Evolutionary conservation across 2,797 vertebrate species (phyloP), one percentile per base, ranked within the genome.

Genomic region (Triplophysa yarkandensis): DNA sequence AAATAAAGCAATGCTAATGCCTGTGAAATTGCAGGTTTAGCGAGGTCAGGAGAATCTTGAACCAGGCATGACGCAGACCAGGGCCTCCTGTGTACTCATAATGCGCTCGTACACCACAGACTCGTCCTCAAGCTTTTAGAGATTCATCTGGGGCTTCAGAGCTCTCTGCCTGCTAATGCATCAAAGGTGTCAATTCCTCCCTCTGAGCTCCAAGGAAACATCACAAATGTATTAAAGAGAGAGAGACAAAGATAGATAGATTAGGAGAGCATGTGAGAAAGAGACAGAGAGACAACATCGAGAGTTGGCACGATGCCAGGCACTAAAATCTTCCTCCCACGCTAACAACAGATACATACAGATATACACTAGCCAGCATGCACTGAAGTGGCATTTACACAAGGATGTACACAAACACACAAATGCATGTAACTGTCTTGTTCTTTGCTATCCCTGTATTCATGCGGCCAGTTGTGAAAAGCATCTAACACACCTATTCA

Each of bases 121-220:
- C 43, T 54, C 60, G 39, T 77, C 34, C 25, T 54, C 36, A 60
- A 68, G 77, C 50, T 74, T 77, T 79, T 79, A 83, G 64, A 63
- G 46, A 71, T 65, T 72, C 77, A 71, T 69, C 60, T 54, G 71
- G 81, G 77, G 57, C 58, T 70, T 61, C 54, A 55, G 48, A 71
- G 64, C 66, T 52, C 16, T 64, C 62, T 54, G 39, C 32, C 43
- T 69, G 66, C 76, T 82, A 82, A 78, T 80, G 75, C 78, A 80
- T 70, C 63, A 77, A 68, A 80, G 67, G 74, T 77, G 64, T 77
- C 61, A 48, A 75, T 77, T 74, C 78, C 67, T 67, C 62, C n/a
- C 50, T 71, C 62, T 71, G 68, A 34, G 44, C 58, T 82, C 69
- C 41, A 70, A 71, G 65, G 48, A 77, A 81, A 79, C 74, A 75